phyloP scores from a whole-genome alignment of 2,113 vertebrate species.

The Upupa epops region DNA sequence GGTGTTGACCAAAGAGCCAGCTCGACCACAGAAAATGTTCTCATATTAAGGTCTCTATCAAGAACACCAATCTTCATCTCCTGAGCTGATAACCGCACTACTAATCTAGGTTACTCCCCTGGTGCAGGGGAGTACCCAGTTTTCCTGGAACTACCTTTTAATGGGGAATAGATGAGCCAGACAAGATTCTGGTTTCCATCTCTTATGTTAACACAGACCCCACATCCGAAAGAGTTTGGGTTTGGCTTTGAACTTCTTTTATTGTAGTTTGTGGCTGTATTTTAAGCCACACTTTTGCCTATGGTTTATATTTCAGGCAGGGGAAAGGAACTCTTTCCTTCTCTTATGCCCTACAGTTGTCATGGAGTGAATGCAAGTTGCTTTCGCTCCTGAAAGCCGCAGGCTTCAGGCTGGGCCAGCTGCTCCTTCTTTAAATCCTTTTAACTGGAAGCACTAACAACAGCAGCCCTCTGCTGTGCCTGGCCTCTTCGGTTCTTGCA shows the following conservation, averaged over 20 bases:
- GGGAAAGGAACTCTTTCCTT: background rate
- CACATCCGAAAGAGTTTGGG: background rate
- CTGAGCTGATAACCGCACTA: slow-evolving; percentile 13
- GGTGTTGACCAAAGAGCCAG: background rate
- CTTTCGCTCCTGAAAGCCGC: fast-evolving
- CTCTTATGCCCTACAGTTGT: background rate
- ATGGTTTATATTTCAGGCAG: background rate
- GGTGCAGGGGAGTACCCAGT: background rate
- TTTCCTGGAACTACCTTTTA: slow-evolving; percentile 59
- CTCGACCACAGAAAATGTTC: slow-evolving; percentile 1
- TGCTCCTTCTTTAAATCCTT: background rate
- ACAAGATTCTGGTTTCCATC: slow-evolving; percentile 63
- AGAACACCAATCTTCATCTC: slow-evolving; percentile 43
- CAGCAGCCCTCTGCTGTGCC: background rate
- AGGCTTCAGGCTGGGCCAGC: background rate
- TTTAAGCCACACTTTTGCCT: background rate
- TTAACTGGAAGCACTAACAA: background rate
- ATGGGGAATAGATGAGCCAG: slow-evolving; percentile 25
- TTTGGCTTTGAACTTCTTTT: slow-evolving; percentile 18
- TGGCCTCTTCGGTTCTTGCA: background rate
- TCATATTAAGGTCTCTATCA: slow-evolving; percentile 13
- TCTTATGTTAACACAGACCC: slow-evolving; percentile 2
- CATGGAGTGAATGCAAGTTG: background rate
- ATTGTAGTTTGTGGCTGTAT: background rate
- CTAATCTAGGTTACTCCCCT: slow-evolving; percentile 49